Conservation (phyloP, 2,888 invertebrate species). For the Megamerina dolium region DNA sequence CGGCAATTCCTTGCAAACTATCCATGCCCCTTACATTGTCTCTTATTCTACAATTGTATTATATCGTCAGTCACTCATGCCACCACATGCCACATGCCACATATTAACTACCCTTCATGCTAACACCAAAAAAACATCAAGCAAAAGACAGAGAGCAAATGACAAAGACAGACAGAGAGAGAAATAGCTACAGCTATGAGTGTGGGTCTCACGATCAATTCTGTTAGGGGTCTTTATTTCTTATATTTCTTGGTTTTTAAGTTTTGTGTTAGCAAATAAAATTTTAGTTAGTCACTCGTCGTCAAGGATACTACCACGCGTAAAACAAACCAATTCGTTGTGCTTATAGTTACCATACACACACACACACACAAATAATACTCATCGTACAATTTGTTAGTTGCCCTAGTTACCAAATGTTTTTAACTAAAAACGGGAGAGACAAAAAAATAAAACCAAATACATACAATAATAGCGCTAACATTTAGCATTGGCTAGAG, state of each 20-base stretch:
- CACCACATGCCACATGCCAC: constrained; percentile 12
- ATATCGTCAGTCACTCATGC: constrained; percentile 13
- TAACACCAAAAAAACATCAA: too few species aligned
- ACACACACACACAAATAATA: constrained; percentile 2
- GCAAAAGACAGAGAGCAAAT: too few species aligned
- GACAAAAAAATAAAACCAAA: too few species aligned
- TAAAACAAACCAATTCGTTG: too few species aligned
- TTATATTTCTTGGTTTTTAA: constrained; percentile 26
- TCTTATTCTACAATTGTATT: background rate
- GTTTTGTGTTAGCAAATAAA: constrained; percentile 46
- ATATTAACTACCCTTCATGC: too few species aligned
- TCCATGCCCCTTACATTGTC: background rate
- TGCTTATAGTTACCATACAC: too few species aligned
- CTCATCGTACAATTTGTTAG: too few species aligned
- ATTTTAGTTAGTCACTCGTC: constrained; percentile 50
- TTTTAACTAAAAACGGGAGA: too few species aligned
- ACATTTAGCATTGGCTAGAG: background rate
- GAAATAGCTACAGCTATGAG: too few species aligned
- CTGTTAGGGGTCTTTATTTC: constrained; percentile 25
- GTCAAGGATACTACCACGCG: constrained; percentile 51
- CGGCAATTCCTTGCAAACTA: constrained; percentile 12
- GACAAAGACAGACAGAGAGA: too few species aligned
- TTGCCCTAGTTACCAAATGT: too few species aligned
- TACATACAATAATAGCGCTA: background rate
- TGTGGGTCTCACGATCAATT: constrained; percentile 20